Conservation (phyloP, 2,113 vertebrate genomes). For the Ameiurus melas region DNA sequence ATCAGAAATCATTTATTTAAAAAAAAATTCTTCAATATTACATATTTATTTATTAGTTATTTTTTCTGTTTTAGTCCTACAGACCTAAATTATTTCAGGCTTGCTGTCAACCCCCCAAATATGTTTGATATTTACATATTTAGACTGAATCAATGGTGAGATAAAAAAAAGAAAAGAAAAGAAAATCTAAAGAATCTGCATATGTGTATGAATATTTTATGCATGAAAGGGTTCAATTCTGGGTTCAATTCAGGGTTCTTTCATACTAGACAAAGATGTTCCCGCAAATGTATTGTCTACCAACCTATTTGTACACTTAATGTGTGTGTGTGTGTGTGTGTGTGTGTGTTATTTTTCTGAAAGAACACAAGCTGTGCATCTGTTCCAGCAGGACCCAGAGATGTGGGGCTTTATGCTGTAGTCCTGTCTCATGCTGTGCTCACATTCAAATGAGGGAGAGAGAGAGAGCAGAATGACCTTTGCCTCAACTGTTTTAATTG, state of each 20-base stretch:
- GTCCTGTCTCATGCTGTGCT: slow-evolving; percentile 54
- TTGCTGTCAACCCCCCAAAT: too few relatives aligned
- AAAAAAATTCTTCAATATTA: too few relatives aligned
- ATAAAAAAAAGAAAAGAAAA: too few relatives aligned
- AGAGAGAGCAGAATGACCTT: slow-evolving; percentile 17
- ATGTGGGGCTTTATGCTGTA: slow-evolving; percentile 9
- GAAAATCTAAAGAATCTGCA: too few relatives aligned
- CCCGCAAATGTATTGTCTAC: not conserved
- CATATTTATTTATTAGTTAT: too few relatives aligned
- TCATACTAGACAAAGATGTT: not conserved
- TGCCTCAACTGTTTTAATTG: slow-evolving; percentile 51
- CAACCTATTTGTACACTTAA: not conserved
- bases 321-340: not conserved
- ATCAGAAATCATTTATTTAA: too few relatives aligned
- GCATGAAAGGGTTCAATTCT: not conserved
- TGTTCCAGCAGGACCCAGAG: slow-evolving; percentile 25
- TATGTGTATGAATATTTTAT: too few relatives aligned
- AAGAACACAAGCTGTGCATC: slow-evolving; percentile 23
- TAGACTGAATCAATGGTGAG: too few relatives aligned
- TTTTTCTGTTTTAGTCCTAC: too few relatives aligned
- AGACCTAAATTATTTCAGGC: too few relatives aligned
- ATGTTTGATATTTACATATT: too few relatives aligned
- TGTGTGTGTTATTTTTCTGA: not conserved
- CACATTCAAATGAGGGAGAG: not conserved
- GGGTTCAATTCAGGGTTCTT: too few relatives aligned